Evolutionary conservation across 2,113 vertebrate species (phyloP).

Genomic region (Scartelaos histophorus): DNA sequence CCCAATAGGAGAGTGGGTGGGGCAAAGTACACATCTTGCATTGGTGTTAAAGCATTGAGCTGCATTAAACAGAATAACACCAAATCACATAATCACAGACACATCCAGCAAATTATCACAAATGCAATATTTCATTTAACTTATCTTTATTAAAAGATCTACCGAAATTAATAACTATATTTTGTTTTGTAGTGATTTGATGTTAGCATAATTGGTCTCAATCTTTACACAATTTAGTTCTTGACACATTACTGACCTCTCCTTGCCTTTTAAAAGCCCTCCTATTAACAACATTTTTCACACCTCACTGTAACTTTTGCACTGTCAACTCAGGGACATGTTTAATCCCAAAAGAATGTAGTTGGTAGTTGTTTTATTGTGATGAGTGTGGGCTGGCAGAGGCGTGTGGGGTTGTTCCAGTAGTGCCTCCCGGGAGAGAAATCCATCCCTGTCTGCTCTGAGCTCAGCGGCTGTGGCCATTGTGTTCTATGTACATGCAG

Average conservation of each 20-base stretch:
- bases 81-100: not conserved
- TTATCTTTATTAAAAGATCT: not conserved
- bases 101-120: not conserved
- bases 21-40: not conserved
- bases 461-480: conserved; percentile 13
- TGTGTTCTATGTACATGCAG: conserved; percentile 24
- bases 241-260: not conserved
- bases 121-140: not conserved
- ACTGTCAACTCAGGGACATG: conserved; percentile 4
- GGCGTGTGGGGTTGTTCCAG: conserved; percentile 18
- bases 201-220: not conserved
- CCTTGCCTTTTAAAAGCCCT: not conserved
- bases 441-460: conserved; percentile 27
- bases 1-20: not conserved
- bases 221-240: not conserved
- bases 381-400: not conserved
- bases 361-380: conserved; percentile 44
- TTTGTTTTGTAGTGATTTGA: not conserved
- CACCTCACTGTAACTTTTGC: not conserved
- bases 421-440: conserved; percentile 35
- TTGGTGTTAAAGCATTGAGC: not conserved
- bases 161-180: not conserved
- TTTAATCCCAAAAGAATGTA: conserved; percentile 35
- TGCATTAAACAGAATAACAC: not conserved
- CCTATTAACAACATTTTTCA: not conserved